Evolutionary conservation across 2,888 invertebrate species (phyloP).

Genomic region (Caenorhabditis angaria): DNA sequence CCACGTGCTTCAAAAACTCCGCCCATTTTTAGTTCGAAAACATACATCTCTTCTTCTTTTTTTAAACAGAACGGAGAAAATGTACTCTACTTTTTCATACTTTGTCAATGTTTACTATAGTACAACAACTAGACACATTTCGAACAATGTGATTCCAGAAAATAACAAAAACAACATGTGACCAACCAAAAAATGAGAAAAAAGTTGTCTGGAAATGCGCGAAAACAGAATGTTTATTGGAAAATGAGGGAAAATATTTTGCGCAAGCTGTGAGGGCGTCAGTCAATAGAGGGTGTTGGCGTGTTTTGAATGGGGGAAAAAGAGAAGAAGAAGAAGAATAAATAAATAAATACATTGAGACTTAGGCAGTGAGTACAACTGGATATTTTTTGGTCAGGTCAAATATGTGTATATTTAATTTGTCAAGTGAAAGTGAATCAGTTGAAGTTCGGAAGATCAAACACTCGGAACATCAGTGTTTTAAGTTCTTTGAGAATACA

Average conservation of each 20-base stretch:
- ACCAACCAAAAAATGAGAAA: too few relatives aligned
- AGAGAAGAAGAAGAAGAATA: not conserved
- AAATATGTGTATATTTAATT: too few relatives aligned
- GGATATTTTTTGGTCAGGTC: too few relatives aligned
- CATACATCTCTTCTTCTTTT: not conserved
- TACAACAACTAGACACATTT: not conserved
- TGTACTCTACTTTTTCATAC: not conserved
- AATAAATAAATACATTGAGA: too few relatives aligned
- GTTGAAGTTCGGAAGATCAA: too few relatives aligned
- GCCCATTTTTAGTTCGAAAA: not conserved
- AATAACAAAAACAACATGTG: slow-evolving; percentile 1
- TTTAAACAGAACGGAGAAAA: not conserved
- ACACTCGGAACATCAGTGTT: too few relatives aligned
- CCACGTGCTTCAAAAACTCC: too few relatives aligned
- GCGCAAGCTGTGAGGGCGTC: not conserved
- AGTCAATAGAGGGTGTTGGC: not conserved
- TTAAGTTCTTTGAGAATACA: too few relatives aligned
- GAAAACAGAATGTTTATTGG: not conserved
- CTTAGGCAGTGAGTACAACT: too few relatives aligned
- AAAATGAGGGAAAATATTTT: not conserved
- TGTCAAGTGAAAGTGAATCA: too few relatives aligned
- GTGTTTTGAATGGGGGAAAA: not conserved
- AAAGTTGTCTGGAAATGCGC: not conserved
- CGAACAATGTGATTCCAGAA: not conserved
- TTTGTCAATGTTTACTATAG: not conserved